Evolutionary conservation across 2,797 vertebrate species (phyloP), one percentile per base, ranked within the genome.

Genomic region (Amblyopsis hoosieri): DNA sequence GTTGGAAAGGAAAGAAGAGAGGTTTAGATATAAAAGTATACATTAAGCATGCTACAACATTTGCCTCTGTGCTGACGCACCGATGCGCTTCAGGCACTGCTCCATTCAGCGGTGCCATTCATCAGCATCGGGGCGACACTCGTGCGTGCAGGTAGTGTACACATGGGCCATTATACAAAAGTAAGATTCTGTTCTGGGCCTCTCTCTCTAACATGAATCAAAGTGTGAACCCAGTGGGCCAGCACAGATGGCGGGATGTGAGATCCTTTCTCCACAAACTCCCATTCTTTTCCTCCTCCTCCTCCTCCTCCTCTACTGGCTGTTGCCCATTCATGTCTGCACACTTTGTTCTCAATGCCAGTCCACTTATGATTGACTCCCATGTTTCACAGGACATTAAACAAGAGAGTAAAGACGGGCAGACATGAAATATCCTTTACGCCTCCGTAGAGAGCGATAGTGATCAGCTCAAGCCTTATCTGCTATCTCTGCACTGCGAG

Each of bases 401-500:
- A 9, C 5, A 37, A 37, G 8, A 37, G 8, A 29, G 23, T 29
- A 37, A 37, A 37, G 33, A 37, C 8, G 33, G 5, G 33, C 33
- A 37, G 33, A 37, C 33, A 37, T 29, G 23, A 29, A 29, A 78
- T 85, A 76, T 69, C 64, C 80, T 71, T 81, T 64, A n/a, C 65
- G 65, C 58, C 70, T 76, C 67, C 75, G 65, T 66, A 42, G 54
- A 56, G 54, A 9, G 23, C 1, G 81, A 75, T 75, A 66, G 70
- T 58, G 76, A 86, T 85, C 76, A 54, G 72, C 49, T 55, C 23
- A 65, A 78, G 64, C 54, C 75, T 79, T 84, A 84, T 83, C 81
- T 59, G 50, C 67, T 72, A 85, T 84, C 78, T 71, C 62, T 72
- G 74, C 78, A 72, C 67, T 61, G 62, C 56, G 76, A 53, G 55